Conservation (phyloP, 2,113 vertebrate species). For the Triplophysa rosa region DNA sequence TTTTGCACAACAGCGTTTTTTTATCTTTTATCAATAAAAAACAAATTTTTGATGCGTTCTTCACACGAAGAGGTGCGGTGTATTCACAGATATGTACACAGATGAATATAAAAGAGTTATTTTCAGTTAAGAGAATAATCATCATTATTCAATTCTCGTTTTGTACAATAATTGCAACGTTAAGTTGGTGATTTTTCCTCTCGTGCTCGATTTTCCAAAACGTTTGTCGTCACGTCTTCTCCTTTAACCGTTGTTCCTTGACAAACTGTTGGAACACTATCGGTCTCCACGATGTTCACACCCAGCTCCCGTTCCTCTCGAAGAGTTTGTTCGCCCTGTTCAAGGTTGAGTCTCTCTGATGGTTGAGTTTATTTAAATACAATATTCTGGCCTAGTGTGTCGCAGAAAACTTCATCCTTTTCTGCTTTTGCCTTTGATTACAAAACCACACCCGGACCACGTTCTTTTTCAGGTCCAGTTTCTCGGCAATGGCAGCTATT, state of each 20-base stretch:
- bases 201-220: slow-evolving; percentile 33
- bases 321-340: neutral
- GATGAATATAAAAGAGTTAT: slow-evolving; percentile 81
- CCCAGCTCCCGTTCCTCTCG: slow-evolving; percentile 52
- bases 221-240: slow-evolving; percentile 23
- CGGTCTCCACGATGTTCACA: slow-evolving; percentile 47
- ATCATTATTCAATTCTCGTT: slow-evolving; percentile 61
- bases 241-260: slow-evolving; percentile 42
- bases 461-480: slow-evolving; percentile 94
- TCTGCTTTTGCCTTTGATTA: slow-evolving; percentile 94
- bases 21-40: slow-evolving; percentile 36
- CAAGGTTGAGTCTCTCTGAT: neutral
- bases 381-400: slow-evolving; percentile 75
- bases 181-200: slow-evolving; percentile 51
- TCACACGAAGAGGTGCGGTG: slow-evolving; percentile 72
- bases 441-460: slow-evolving; percentile 94
- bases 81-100: slow-evolving; percentile 82
- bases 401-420: slow-evolving; percentile 96
- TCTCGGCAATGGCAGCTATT: slow-evolving; percentile 91
- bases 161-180: slow-evolving; percentile 77
- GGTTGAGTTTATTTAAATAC: slow-evolving; percentile 5
- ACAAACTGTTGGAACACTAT: slow-evolving; percentile 43
- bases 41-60: slow-evolving; percentile 56
- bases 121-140: slow-evolving; percentile 64
- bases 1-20: slow-evolving; percentile 51